Base-by-base conservation (phyloP, 2,888 invertebrate genomes). In the Apomyelois bistriatella region DNA sequence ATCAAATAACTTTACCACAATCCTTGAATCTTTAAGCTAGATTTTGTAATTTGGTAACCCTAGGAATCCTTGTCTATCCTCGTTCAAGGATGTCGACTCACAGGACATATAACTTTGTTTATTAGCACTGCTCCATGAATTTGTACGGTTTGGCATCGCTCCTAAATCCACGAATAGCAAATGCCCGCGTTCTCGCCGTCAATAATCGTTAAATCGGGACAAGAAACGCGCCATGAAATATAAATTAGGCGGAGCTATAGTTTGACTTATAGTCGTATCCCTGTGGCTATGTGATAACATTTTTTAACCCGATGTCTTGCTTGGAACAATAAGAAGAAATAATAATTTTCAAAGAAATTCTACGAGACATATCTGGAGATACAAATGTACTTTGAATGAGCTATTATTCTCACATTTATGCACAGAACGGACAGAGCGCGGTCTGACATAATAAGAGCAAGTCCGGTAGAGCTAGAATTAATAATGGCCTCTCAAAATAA, bases 61-160 rank as follows among this genome's bases (percentile, higher is more conserved):
- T 52, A 12, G 10, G 9, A 6, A 13, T 38, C 38, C 15, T 15
- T 13, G 8, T 3, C 10, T 32, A 35, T 32, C 28, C 36, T 47
- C 10, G 32, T 53, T 54, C 54, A 54, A 54, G 52, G 48, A 53
- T 51, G 51, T 54, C n/a, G n/a, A 48, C 47, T 61, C 57, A 37
- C 58, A 64, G 62, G 65, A 64, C 58, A 56, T 53, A 51, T 52
- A 57, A 57, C 57, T 56, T 62, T 57, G 51, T 53, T 58, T 59
- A 62, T 64, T 65, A 63, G 59, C 58, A 55, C 16, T 10, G 4
- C 50, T 54, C 59, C 60, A 59, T 48, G 52, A 58, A 48, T 53
- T 42, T 54, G 48, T 17, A 50, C 35, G 56, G n/a, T 55, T 65
- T 70, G 63, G 64, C 64, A 64, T 52, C 53, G 58, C 52, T 62